Percentiles rank a stretch among this genome's conserved stretches.
phyloP scores from a whole-genome alignment of 2,888 invertebrate genomes.

The Cephus pygmeus region DNA sequence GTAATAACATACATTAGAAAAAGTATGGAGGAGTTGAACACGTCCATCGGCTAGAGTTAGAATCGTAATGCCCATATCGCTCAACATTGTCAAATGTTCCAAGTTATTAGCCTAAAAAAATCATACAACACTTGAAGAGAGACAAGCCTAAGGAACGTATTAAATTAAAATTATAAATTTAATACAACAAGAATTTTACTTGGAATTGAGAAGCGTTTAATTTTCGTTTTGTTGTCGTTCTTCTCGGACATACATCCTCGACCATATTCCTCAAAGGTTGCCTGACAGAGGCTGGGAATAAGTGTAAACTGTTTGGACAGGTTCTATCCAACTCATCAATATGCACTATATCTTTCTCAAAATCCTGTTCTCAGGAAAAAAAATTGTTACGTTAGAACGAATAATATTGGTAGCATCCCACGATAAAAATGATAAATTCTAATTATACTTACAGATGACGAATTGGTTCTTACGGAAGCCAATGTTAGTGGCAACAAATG shows the following conservation, averaged over 20 bases:
- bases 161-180: neutral
- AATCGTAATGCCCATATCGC: slow-evolving; percentile 95
- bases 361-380: slow-evolving; percentile 39
- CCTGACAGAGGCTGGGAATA: slow-evolving; percentile 86
- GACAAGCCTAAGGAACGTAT: neutral
- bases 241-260: slow-evolving; percentile 80
- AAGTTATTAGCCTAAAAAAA: slow-evolving; percentile 80
- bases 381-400: slow-evolving; percentile 4
- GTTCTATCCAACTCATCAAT: slow-evolving; percentile 76
- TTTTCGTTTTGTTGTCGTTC: slow-evolving; percentile 69
- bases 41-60: slow-evolving; percentile 89
- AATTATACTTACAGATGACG: slow-evolving; percentile 65
- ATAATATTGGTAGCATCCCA: slow-evolving; percentile 1
- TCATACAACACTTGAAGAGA: neutral
- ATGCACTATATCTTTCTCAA: slow-evolving; percentile 63
- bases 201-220: slow-evolving; percentile 80
- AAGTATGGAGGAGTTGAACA: slow-evolving; percentile 91
- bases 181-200: slow-evolving; percentile 45
- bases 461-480: slow-evolving; percentile 74
- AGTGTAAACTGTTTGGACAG: slow-evolving; percentile 86
- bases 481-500: slow-evolving; percentile 92
- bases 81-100: slow-evolving; percentile 86
- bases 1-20: slow-evolving; percentile 78
- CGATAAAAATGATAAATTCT: slow-evolving; percentile 9
- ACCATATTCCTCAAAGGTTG: slow-evolving; percentile 87